phyloP scores from a whole-genome alignment of 2,797 vertebrate species.

The Thalassophryne amazonica region DNA sequence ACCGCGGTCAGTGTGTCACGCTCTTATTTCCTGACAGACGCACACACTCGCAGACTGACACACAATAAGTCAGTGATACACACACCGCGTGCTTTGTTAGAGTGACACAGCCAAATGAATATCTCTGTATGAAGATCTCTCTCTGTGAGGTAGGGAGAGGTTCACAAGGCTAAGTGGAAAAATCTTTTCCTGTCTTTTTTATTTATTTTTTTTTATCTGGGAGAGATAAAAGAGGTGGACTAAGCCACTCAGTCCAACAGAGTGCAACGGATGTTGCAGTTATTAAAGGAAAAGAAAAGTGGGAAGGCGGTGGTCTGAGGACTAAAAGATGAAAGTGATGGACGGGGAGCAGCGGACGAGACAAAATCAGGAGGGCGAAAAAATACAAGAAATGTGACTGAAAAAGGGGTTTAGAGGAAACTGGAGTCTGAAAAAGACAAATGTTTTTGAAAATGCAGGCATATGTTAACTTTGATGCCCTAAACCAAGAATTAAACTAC shows the following conservation, averaged over 20 bases:
- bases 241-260: conserved; percentile 53
- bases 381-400: background rate
- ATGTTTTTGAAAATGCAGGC: too few relatives aligned
- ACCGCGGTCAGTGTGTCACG: conserved; percentile 55
- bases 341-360: background rate
- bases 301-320: conserved; percentile 7
- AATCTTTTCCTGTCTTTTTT: conserved; percentile 4
- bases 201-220: background rate
- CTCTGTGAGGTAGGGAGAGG: conserved; percentile 25
- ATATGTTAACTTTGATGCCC: too few relatives aligned
- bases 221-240: conserved; percentile 35
- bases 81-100: conserved; percentile 1
- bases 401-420: background rate
- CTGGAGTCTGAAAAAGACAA: background rate
- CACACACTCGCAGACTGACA: background rate
- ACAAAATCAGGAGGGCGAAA: background rate
- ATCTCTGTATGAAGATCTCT: conserved; percentile 40
- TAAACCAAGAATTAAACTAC: too few relatives aligned
- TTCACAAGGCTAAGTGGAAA: conserved; percentile 27
- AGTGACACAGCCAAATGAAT: conserved; percentile 3
- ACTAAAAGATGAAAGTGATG: conserved; percentile 2
- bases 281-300: conserved; percentile 40
- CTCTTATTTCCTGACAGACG: conserved; percentile 52
- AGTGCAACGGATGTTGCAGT: conserved; percentile 42
- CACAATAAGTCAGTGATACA: conserved; percentile 1